Conservation (phyloP, 2,888 invertebrate species). For the Phytoseiulus persimilis region DNA sequence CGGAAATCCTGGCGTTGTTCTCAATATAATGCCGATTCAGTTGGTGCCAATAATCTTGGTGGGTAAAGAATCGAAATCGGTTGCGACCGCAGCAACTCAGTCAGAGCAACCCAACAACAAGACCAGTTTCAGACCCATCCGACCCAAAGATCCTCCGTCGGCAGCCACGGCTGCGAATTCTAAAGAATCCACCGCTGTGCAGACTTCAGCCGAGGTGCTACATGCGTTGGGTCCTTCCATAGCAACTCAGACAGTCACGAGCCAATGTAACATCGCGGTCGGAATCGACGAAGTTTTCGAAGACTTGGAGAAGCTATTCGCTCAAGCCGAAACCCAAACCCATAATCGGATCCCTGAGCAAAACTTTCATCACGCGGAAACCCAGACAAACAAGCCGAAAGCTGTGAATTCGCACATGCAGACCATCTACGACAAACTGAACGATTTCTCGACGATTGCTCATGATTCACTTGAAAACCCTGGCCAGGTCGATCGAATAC, state of each 20-base stretch:
- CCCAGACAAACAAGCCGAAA: constrained; percentile 16
- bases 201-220: background rate
- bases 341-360: background rate
- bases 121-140: background rate
- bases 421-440: background rate
- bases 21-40: background rate
- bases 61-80: background rate
- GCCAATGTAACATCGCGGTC: background rate
- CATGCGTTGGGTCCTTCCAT: background rate
- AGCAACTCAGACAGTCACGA: background rate
- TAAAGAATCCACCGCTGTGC: background rate
- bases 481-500: background rate
- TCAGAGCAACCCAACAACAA: background rate
- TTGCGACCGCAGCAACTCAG: background rate
- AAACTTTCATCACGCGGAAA: constrained; percentile 26
- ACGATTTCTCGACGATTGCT: background rate
- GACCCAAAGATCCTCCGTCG: background rate
- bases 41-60: background rate
- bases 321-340: background rate
- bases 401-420: background rate
- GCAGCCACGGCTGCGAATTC: background rate
- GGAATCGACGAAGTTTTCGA: constrained; percentile 32
- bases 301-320: constrained; percentile 16
- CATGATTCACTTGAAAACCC: background rate
- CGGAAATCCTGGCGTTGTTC: background rate